A percentile compares a stretch with the other conserved stretches of the same genome.
These are phyloP conservation scores for Origma solitaria DNA, from an alignment of 2,113 vertebrate species.

Conservation along the genomic window DNA sequence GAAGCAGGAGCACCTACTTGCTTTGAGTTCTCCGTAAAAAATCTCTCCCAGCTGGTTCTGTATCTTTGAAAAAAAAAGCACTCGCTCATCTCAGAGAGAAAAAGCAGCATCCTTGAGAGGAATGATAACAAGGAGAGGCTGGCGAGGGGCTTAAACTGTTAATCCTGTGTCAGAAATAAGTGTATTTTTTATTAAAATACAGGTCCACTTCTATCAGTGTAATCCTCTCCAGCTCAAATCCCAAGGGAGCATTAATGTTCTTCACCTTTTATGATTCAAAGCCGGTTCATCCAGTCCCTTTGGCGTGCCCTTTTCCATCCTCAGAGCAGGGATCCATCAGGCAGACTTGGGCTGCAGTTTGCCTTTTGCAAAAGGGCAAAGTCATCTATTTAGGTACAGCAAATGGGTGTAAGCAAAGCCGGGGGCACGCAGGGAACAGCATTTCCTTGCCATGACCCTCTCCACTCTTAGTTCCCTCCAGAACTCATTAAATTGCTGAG, in stretches of 20 bases:
- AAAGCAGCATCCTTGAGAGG: background rate
- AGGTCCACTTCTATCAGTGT: background rate
- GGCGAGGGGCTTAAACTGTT: background rate
- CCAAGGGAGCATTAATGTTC: background rate
- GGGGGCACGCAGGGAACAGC: background rate
- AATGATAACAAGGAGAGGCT: background rate
- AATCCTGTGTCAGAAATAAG: background rate
- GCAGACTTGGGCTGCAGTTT: background rate
- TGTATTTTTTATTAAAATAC: background rate
- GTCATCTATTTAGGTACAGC: background rate
- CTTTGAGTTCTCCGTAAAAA: background rate
- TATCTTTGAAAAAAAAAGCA: background rate
- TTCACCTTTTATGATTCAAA: background rate
- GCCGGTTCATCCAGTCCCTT: background rate
- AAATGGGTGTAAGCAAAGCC: background rate
- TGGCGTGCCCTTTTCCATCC: background rate
- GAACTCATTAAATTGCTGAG: background rate
- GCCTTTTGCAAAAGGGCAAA: background rate
- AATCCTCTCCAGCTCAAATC: background rate
- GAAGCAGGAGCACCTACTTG: background rate
- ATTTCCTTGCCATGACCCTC: background rate
- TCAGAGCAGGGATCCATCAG: background rate
- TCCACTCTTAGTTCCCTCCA: background rate
- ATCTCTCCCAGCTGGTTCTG: background rate
- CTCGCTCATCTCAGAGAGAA: background rate